Base-by-base conservation (phyloP, 53 echinoderm and acorn worm genomes). In the Echinarachnius parma region DNA sequence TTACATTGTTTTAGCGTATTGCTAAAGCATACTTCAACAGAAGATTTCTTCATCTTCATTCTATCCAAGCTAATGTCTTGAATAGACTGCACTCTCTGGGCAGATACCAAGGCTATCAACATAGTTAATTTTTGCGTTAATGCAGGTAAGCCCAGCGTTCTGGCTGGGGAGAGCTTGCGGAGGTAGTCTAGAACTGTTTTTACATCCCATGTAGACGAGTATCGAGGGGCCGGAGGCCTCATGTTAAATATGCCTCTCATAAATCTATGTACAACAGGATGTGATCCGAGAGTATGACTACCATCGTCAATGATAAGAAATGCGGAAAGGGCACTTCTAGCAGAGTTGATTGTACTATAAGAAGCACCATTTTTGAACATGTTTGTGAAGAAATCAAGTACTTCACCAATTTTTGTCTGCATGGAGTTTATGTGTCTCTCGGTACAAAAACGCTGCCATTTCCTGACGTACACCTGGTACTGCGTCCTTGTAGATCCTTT, bases 1-100 rank as follows among this genome's bases (percentile, higher is more conserved):
- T 52, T 72, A 21, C 71, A 68, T 28, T 74, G 75, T 56, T 83
- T 87, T 19, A 78, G 44, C 48, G 33, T 30, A 27, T 65, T 33
- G 4, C 31, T 18, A 48, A 65, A 65, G 4, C 15, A 27, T 7
- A 65, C 27, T 3, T 20, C 15, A 20, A 65, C 48, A 19, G 31
- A 28, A 22, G 23, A 31, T 20, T 65, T 47, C 3, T 33, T 45
- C 57, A 57, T n/a, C 18, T 21, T 47, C 80, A 70, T 65, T 9
- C 18, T 27, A 37, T 48, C 60, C 25, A 70, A 32, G 15, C 68
- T 36, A 20, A 67, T 29, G n/a, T 15, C 3, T n/a, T 68, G 60
- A 13, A 80, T 14, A 27, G 67, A 45, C 32, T 67, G 68, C 5
- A 67, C 45, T 9, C 75, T 55, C 49, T 81, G 81, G 0, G 81